Conservation (phyloP, 2,888 invertebrate species). For the Luperina nickerlii region DNA sequence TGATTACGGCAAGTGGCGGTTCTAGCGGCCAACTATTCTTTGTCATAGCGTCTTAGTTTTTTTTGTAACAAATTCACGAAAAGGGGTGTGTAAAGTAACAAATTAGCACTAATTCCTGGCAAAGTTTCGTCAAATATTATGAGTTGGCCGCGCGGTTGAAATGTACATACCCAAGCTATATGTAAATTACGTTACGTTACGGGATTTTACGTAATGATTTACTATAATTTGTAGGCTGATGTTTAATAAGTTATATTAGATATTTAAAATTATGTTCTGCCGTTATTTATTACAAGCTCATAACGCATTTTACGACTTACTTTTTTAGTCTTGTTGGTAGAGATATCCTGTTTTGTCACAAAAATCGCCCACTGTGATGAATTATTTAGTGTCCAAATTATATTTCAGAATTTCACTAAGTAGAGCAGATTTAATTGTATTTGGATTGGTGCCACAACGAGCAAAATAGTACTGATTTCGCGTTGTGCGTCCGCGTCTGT, state of each 20-base stretch:
- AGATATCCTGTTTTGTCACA: slow-evolving; percentile 2
- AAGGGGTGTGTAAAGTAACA: too few species aligned
- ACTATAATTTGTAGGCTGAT: neutral
- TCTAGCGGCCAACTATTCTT: too few species aligned
- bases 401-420: slow-evolving; percentile 15
- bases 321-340: slow-evolving; percentile 5
- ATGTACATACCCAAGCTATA: neutral
- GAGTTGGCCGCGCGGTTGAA: too few species aligned
- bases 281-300: neutral
- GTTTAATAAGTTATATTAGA: neutral
- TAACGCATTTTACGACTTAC: slow-evolving; percentile 31
- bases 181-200: slow-evolving; percentile 1
- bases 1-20: too few species aligned
- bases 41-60: too few species aligned
- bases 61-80: too few species aligned
- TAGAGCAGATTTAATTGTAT: slow-evolving; percentile 19
- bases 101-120: too few species aligned
- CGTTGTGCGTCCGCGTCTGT: slow-evolving; percentile 38
- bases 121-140: too few species aligned
- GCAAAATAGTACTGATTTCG: slow-evolving; percentile 7
- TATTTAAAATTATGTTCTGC: neutral
- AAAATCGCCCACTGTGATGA: slow-evolving; percentile 12
- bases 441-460: slow-evolving; percentile 37
- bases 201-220: neutral
- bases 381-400: neutral